Conservation (phyloP, 92 coral and sea anemone species). For the Umimayanthus chanpuru region DNA sequence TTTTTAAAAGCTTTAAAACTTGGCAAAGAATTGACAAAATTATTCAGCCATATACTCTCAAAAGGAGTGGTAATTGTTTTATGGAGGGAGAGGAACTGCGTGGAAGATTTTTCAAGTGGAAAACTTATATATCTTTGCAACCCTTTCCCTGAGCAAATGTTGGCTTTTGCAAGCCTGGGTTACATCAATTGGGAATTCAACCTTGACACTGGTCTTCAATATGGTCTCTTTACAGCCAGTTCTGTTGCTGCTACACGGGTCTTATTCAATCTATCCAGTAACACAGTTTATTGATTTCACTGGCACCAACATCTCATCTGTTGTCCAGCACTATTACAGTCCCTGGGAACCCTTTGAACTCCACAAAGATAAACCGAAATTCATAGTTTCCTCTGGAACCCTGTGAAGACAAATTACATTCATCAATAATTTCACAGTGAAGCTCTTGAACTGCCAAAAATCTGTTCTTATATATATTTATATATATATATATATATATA, state of each 20-base stretch:
- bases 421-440: background rate
- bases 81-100: too few relatives aligned
- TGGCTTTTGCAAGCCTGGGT: background rate
- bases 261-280: background rate
- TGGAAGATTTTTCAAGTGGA: too few relatives aligned
- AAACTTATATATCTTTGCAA: too few relatives aligned
- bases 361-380: conserved; percentile 89
- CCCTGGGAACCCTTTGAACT: conserved; percentile 82
- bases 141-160: too few relatives aligned
- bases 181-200: background rate
- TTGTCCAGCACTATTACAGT: conserved; percentile 91
- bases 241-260: background rate
- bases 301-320: conserved; percentile 56
- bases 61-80: too few relatives aligned
- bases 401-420: conserved; percentile 51
- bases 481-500: too few relatives aligned
- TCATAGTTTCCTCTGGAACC: conserved; percentile 78
- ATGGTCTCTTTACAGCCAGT: background rate
- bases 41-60: too few relatives aligned
- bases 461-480: too few relatives aligned
- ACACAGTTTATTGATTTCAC: background rate
- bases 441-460: too few relatives aligned
- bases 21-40: too few relatives aligned
- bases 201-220: too few relatives aligned
- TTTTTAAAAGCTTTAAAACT: too few relatives aligned